Evolutionary conservation across 2,113 vertebrate species (phyloP).

Genomic region (Zeus faber): DNA sequence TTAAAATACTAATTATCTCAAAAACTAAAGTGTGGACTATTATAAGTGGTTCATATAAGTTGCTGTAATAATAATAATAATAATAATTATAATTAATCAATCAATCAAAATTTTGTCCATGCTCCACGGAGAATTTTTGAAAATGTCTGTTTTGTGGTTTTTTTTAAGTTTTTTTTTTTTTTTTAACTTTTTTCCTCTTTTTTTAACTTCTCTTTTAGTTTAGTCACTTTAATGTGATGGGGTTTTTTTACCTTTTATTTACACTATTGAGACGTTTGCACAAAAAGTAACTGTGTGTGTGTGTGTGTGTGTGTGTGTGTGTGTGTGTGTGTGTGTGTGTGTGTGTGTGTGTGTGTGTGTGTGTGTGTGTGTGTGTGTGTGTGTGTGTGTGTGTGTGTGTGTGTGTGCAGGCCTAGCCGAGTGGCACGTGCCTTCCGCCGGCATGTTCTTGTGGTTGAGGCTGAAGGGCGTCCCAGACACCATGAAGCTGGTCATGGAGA

Average conservation of each 20-base stretch:
- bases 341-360: constrained; percentile 9
- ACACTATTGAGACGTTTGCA: neutral
- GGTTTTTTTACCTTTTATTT: neutral
- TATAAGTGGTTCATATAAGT: too few species aligned
- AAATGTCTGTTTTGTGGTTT: too few species aligned
- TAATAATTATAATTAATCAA: too few species aligned
- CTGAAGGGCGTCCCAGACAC: constrained; percentile 85
- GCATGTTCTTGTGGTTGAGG: constrained; percentile 97
- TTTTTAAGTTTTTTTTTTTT: too few species aligned
- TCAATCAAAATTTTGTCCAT: too few species aligned
- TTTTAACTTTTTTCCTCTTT: neutral
- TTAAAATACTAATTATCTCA: too few species aligned
- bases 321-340: constrained; percentile 7
- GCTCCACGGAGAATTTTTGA: too few species aligned
- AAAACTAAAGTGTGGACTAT: too few species aligned
- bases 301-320: neutral
- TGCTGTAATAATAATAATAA: too few species aligned
- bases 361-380: constrained; percentile 1
- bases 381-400: constrained; percentile 18
- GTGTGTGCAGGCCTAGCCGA: constrained; percentile 81
- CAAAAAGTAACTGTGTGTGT: neutral
- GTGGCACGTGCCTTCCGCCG: constrained; percentile 86
- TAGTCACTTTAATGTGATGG: too few species aligned
- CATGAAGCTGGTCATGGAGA: constrained; percentile 84
- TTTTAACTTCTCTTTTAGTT: neutral